Conservation (phyloP, 92 coral and sea anemone genomes). For the Siderastrea radians region DNA sequence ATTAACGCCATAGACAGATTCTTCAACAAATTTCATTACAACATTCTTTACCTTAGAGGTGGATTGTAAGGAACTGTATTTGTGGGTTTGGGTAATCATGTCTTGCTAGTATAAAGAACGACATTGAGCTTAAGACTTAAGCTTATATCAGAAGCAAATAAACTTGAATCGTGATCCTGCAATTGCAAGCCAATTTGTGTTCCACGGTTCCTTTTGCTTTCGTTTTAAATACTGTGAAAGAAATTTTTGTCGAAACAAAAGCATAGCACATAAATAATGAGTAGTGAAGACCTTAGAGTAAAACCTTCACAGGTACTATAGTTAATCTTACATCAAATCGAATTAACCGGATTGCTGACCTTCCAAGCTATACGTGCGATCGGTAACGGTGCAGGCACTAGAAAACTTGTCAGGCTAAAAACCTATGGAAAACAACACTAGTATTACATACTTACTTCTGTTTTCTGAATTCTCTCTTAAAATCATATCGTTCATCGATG, state of each 20-base stretch:
- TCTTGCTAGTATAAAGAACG: not conserved
- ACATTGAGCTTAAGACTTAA: too few relatives aligned
- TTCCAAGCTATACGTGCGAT: not conserved
- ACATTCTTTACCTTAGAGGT: not conserved
- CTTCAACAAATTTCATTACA: not conserved
- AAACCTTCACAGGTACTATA: not conserved
- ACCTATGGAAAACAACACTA: not conserved
- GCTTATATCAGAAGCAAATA: not conserved
- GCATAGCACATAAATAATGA: not conserved
- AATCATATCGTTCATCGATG: constrained; percentile 37
- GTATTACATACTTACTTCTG: constrained; percentile 28
- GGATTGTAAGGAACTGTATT: not conserved
- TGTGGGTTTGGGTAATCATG: too few relatives aligned
- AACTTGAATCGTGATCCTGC: not conserved
- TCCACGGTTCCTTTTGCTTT: not conserved
- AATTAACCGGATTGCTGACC: not conserved
- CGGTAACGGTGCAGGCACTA: not conserved
- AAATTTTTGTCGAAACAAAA: not conserved
- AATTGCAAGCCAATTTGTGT: not conserved
- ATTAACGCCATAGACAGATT: not conserved
- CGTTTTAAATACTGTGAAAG: not conserved
- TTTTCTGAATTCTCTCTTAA: constrained; percentile 32
- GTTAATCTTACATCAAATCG: not conserved
- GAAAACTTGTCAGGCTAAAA: not conserved
- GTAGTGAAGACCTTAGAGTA: not conserved